phyloP scores from a whole-genome alignment of 2,797 vertebrate species.

The Lithobates sylvaticus region DNA sequence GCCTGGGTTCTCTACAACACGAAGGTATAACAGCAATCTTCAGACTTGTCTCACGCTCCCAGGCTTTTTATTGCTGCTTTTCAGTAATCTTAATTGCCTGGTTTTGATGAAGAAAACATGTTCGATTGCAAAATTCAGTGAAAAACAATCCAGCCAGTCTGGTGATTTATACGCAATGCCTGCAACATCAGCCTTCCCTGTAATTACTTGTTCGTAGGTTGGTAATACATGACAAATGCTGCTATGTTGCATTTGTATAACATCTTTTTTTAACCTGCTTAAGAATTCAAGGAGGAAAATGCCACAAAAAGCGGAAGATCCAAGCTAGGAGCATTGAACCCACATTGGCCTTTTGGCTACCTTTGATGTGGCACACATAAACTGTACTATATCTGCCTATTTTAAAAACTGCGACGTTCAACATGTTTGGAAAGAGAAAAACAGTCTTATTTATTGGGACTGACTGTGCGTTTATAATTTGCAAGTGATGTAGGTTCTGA shows the following conservation, averaged over 20 bases:
- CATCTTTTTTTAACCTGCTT: background rate
- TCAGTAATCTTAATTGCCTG: slow-evolving; percentile 63
- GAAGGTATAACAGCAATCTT: slow-evolving; percentile 31
- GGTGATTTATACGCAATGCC: slow-evolving; percentile 63
- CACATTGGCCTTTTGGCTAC: too few species aligned
- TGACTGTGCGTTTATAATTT: too few species aligned
- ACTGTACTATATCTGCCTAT: too few species aligned
- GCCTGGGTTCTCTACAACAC: background rate
- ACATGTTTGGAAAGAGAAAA: too few species aligned
- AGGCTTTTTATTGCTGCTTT: slow-evolving; percentile 59
- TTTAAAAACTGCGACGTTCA: too few species aligned
- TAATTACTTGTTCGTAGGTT: slow-evolving; percentile 69
- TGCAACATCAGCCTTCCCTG: slow-evolving; percentile 68
- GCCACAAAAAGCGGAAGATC: too few species aligned
- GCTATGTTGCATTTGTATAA: background rate
- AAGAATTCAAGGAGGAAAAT: slow-evolving; percentile 4
- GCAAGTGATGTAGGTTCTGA: too few species aligned
- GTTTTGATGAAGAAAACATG: slow-evolving; percentile 62
- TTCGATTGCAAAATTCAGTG: slow-evolving; percentile 49
- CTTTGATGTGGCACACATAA: too few species aligned
- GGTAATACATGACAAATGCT: slow-evolving; percentile 58
- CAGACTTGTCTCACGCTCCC: slow-evolving; percentile 57
- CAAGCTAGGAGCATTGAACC: too few species aligned
- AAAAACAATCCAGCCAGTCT: slow-evolving; percentile 64
- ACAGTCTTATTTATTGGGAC: too few species aligned